These are phyloP conservation scores for Phenacoccus solenopsis DNA, from an alignment of 1,140 invertebrate species.

Conservation along the genomic window DNA sequence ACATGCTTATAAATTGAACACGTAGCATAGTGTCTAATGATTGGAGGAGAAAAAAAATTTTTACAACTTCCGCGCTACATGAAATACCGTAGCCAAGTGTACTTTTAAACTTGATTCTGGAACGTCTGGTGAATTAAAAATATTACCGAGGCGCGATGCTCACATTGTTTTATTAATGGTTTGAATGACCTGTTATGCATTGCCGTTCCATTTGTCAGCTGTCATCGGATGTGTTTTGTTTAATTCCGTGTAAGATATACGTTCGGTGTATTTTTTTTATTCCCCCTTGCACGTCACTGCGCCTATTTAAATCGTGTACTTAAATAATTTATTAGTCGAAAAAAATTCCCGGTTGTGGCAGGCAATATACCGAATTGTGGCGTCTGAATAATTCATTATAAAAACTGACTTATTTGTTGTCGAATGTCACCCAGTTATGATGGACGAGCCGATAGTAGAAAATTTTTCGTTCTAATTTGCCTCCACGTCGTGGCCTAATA, in stretches of 20 bases:
- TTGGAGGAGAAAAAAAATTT: background rate
- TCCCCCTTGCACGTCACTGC: background rate
- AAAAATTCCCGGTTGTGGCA: too few relatives aligned
- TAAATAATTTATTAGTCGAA: background rate
- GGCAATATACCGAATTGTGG: too few relatives aligned
- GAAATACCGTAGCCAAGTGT: too few relatives aligned
- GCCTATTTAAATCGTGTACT: background rate
- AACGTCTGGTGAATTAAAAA: constrained; percentile 9
- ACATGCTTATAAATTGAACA: too few relatives aligned
- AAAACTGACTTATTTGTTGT: too few relatives aligned
- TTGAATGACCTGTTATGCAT: constrained; percentile 7
- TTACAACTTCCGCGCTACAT: background rate
- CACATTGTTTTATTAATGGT: constrained; percentile 15
- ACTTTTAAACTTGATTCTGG: background rate
- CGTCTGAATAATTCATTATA: too few relatives aligned
- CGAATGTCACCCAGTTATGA: too few relatives aligned
- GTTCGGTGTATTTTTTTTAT: background rate
- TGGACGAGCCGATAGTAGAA: too few relatives aligned
- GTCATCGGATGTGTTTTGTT: constrained; percentile 8
- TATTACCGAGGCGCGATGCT: constrained; percentile 1
- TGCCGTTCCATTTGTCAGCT: constrained; percentile 13
- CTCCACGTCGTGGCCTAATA: too few relatives aligned
- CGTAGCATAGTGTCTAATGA: background rate
- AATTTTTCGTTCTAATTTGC: too few relatives aligned
- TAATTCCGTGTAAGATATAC: background rate